Evolutionary conservation across 1,140 invertebrate species (phyloP).

Genomic region (Halyomorpha halys): DNA sequence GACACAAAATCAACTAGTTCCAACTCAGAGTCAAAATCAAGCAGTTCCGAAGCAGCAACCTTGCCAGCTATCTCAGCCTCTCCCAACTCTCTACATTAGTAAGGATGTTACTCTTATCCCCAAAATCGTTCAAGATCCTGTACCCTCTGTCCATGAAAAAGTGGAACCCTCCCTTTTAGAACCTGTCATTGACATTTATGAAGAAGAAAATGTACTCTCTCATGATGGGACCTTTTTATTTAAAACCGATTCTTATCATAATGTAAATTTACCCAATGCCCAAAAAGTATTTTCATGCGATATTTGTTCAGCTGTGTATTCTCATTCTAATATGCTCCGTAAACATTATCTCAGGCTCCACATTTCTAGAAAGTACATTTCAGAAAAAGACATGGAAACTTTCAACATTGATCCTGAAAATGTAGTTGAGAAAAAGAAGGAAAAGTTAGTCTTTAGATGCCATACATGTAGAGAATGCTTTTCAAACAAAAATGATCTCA

Average conservation of each 20-base stretch:
- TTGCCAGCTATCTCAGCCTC: too few relatives aligned
- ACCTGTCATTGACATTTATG: conserved; percentile 21
- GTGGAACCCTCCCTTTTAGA: conserved; percentile 7
- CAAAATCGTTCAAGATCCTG: background rate
- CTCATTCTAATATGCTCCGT: conserved; percentile 45
- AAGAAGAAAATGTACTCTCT: conserved; percentile 19
- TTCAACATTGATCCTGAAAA: conserved; percentile 26
- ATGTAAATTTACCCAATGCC: conserved; percentile 31
- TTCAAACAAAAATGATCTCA: conserved; percentile 35
- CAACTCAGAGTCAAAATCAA: background rate
- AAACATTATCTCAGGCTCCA: conserved; percentile 45
- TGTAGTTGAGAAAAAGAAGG: conserved; percentile 14
- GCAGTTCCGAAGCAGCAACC: background rate
- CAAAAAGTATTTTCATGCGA: conserved; percentile 42
- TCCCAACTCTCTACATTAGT: background rate
- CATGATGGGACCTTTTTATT: conserved; percentile 21
- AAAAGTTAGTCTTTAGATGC: conserved; percentile 36
- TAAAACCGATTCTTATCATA: conserved; percentile 10
- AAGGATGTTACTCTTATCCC: conserved; percentile 11
- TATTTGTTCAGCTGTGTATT: conserved; percentile 42
- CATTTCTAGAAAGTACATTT: conserved; percentile 42
- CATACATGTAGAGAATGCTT: conserved; percentile 37
- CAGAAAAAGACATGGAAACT: conserved; percentile 36
- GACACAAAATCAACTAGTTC: too few relatives aligned
- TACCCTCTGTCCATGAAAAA: background rate